Percentiles rank a stretch among this genome's conserved stretches.
Evolutionary conservation across 2,797 vertebrate genomes (phyloP).

Genomic region (Rousettus madagascariensis): DNA sequence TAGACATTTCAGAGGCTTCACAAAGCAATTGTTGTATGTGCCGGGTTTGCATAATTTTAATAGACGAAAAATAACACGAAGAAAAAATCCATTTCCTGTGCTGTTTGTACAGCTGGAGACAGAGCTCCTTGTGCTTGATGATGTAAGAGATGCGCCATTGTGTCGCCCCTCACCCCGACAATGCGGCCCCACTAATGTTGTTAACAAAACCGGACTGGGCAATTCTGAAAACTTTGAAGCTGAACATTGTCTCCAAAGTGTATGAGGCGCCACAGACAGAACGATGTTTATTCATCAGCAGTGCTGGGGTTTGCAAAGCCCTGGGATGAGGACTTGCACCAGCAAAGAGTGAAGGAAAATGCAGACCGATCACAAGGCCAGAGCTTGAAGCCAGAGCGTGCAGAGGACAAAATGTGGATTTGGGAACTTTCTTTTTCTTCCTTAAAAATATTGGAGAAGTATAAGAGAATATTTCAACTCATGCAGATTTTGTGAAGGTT

Average conservation of each 20-base stretch:
- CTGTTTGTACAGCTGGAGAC: conserved; percentile 90
- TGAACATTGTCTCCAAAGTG: conserved; percentile 54
- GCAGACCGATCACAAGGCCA: background rate
- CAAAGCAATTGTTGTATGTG: conserved; percentile 89
- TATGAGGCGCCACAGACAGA: background rate
- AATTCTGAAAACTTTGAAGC: conserved; percentile 67
- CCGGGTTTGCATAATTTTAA: conserved; percentile 85
- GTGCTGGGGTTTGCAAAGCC: background rate
- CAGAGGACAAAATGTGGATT: rapidly evolving
- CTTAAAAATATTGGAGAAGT: background rate
- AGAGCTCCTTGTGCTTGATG: conserved; percentile 69
- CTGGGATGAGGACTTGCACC: background rate
- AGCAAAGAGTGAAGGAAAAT: background rate
- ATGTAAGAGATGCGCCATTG: conserved; percentile 56
- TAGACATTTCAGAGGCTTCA: conserved; percentile 87
- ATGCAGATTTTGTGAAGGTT: background rate
- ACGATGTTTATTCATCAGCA: conserved; percentile 57
- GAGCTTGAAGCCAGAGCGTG: background rate
- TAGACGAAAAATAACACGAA: conserved; percentile 76
- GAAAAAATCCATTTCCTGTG: conserved; percentile 84
- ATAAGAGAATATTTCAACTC: background rate
- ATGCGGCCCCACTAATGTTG: conserved; percentile 54
- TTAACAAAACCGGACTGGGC: conserved; percentile 67
- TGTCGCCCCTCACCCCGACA: conserved; percentile 63
- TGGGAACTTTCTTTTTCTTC: background rate